These are phyloP conservation scores for Chloroceryle aenea DNA, from an alignment of 2,113 vertebrate genomes.

Conservation along the genomic window DNA sequence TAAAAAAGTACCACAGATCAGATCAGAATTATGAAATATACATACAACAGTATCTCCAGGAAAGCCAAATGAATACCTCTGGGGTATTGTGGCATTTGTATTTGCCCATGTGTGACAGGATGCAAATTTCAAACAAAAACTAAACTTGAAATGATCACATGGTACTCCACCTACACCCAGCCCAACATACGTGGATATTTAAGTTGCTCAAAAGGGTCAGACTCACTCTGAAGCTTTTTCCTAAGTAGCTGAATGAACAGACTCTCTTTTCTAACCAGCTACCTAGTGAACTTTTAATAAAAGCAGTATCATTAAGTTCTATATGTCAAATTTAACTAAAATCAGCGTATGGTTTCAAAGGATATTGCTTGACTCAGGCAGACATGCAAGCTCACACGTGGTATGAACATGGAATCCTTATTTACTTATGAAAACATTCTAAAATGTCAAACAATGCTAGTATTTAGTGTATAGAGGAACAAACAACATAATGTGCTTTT, in stretches of 20 bases:
- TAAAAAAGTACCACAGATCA: background rate
- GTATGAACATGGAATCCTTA: background rate
- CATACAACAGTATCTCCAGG: background rate
- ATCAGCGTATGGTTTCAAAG: background rate
- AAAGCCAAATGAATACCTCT: background rate
- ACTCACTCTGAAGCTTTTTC: background rate
- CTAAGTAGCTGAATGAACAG: background rate
- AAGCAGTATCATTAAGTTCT: background rate
- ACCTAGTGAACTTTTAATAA: background rate
- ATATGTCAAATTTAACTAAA: background rate
- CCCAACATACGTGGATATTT: background rate
- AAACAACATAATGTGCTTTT: background rate
- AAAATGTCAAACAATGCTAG: background rate
- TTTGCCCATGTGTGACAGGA: background rate
- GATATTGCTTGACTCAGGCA: background rate
- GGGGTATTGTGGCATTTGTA: background rate
- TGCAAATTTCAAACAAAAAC: background rate
- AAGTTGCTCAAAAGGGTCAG: background rate
- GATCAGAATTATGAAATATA: background rate
- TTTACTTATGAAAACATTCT: background rate
- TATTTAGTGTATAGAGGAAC: background rate
- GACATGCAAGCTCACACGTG: background rate
- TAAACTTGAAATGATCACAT: background rate
- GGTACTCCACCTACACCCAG: background rate
- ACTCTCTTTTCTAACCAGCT: background rate